Base-by-base conservation (phyloP, 2,113 vertebrate species). In the Romanogobio albipinnatus region DNA sequence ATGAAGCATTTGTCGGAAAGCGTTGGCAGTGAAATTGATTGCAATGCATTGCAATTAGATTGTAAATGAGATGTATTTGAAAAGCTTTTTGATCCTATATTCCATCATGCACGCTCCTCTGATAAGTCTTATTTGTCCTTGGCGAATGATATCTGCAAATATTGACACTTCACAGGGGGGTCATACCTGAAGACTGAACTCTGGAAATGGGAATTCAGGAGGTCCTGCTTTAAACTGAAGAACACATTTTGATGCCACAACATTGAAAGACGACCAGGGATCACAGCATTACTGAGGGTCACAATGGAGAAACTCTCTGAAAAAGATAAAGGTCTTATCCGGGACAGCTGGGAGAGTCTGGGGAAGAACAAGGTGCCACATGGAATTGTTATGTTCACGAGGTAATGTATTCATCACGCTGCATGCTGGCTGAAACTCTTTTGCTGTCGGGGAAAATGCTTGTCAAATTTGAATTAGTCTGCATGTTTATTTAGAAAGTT, bases 291-390 rank as follows among this genome's bases (percentile, higher is more conserved):
- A 74, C 53, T 73, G 29, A 68, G 56, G 84, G 84, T 80, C 82
- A 93, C 86, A 85, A 95, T 92, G 91, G 90, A 95, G 88, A 90
- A 90, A 86, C 91, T 95, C 94, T 93, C 95, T 15, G 93, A 85
- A 79, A 92, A 95, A 66, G 96, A 98, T 85, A 96, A 95, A 47
- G 95, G 95, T 91, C 94, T 98, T 93, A 97, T 98, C 91, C 94
- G 96, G 86, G 95, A 96, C 93, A 98, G 96, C 95, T 98, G 97
- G 97, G 94, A 86, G 90, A 95, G 90, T 85, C 93, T 98, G 86
- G 96, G 94, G 91, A 93, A 94, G 90, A 97, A 96, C 93, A 97
- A 97, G 81, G 93, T 95, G 89, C 95, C 96, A 86, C 96, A 98
- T n/a, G 97, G 97, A 85, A 91, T 96, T 76, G 90, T 97, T 85